Conservation (phyloP, 2,888 invertebrate genomes). For the Acanthopleura granulata region DNA sequence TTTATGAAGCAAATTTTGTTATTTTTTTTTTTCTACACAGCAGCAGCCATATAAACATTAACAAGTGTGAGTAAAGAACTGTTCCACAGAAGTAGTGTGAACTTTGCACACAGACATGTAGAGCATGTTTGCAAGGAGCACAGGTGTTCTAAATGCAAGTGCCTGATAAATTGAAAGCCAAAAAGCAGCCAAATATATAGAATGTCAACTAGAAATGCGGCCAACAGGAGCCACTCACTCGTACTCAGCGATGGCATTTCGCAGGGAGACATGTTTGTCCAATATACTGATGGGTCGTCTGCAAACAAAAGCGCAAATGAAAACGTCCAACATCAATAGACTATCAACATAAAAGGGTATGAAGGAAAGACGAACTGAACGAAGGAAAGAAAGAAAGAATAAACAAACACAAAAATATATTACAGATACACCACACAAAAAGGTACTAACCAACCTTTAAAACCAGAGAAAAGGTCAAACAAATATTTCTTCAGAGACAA, state of each 20-base stretch:
- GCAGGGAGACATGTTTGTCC: not conserved
- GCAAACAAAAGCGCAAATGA: not conserved
- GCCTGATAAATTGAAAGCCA: too few species aligned
- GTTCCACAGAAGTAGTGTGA: too few species aligned
- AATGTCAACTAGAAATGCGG: too few species aligned
- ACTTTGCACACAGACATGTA: too few species aligned
- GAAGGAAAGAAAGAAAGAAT: not conserved
- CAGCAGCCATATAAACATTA: too few species aligned
- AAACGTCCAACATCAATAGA: slow-evolving; percentile 12
- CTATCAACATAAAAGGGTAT: not conserved
- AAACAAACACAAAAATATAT: not conserved
- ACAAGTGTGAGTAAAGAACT: too few species aligned
- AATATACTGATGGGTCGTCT: not conserved
- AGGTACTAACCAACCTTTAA: not conserved
- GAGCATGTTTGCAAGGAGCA: too few species aligned
- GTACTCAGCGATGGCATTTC: slow-evolving; percentile 5
- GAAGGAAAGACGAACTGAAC: too few species aligned
- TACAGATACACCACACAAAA: not conserved
- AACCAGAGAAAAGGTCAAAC: not conserved
- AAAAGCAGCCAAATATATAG: too few species aligned
- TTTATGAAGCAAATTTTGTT: too few species aligned
- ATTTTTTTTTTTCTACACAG: too few species aligned
- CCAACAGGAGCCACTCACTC: not conserved
- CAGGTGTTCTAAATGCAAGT: too few species aligned
- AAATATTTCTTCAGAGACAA: not conserved